Evolutionary conservation across 2,797 vertebrate species (phyloP), one percentile per base, ranked within the genome.

Genomic region (Hypotaenidia philippensis): DNA sequence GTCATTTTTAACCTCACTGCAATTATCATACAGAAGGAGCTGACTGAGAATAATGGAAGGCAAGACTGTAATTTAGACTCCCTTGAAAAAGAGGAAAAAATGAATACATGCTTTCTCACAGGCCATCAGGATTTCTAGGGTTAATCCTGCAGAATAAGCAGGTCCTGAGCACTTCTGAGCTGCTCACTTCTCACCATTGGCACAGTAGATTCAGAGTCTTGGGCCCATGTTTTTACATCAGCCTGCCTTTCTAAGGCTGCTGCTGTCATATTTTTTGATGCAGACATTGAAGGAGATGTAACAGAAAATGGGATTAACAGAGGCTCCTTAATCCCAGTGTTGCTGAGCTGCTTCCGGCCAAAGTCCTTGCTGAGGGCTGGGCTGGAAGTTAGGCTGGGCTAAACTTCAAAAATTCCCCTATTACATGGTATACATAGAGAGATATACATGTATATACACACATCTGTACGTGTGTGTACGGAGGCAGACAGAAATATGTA

Each of bases 1-100:
- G 85, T 92, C 83, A 89, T 94, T 96, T 96, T 90, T 91, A 95
- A 94, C 90, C 59, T 91, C 85, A 56, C 74, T 96, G 83, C 86
- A 96, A 93, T 94, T 94, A 95, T 59, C 52, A 76, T 70, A 76
- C 38, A 83, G 66, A 89, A 91, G 60, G 53, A 92, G 64, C 59
- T 71, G 90, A 77, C n/a, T 82, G 93, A 94, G 80, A 79, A 87
- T 91, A 92, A 84, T 70, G 87, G 91, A 83, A 94, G 38, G 59
- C 6, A 21, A 93, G 56, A 81, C 38, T 44, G 81, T 80, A 80
- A 91, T 91, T 95, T 88, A 91, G 76, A 83, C 44, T 87, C 82
- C 92, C 27, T 47, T 94, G 79, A 80, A 94, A 90, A 84, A 89
- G 55, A 81, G 47, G 44, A 87, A 94, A 40, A 77, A 78, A 77